Evolutionary conservation across 2,797 vertebrate species (phyloP).

Genomic region (Melanotaenia trifasciata): DNA sequence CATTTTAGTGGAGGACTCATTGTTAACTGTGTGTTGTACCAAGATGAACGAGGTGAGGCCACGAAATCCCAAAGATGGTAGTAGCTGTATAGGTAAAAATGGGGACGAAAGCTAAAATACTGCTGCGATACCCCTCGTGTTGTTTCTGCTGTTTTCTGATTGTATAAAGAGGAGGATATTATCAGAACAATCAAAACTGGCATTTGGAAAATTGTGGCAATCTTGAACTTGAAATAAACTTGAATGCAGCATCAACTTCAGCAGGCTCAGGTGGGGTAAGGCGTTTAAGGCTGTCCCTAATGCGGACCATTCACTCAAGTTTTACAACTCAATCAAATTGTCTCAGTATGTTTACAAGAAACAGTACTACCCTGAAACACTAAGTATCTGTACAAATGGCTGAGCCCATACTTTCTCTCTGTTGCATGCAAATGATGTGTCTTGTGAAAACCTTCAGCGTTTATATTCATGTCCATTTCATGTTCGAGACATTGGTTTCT

Average conservation of each 20-base stretch:
- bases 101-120: constrained; percentile 20
- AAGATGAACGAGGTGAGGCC: constrained; percentile 54
- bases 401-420: constrained; percentile 82
- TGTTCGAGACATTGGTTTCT: constrained; percentile 75
- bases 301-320: constrained; percentile 60
- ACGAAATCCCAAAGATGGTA: constrained; percentile 76
- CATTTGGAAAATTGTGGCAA: constrained; percentile 66
- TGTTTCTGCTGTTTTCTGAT: constrained; percentile 61
- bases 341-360: constrained; percentile 85
- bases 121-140: constrained; percentile 39
- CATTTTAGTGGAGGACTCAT: constrained; percentile 47
- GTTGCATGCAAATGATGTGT: constrained; percentile 89
- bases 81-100: constrained; percentile 34
- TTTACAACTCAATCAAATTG: constrained; percentile 81
- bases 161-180: constrained; percentile 59
- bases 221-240: constrained; percentile 73
- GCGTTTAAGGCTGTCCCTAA: constrained; percentile 42
- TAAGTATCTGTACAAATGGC: constrained; percentile 84
- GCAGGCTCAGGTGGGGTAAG: constrained; percentile 57
- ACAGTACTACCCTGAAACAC: constrained; percentile 80
- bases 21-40: constrained; percentile 59
- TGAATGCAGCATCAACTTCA: constrained; percentile 58
- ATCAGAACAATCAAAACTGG: constrained; percentile 77
- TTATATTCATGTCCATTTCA: constrained; percentile 84
- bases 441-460: constrained; percentile 85